Evolutionary conservation across 2,888 invertebrate genomes (phyloP), one percentile per base, ranked within the genome.

Genomic region (Dascillus cervinus): DNA sequence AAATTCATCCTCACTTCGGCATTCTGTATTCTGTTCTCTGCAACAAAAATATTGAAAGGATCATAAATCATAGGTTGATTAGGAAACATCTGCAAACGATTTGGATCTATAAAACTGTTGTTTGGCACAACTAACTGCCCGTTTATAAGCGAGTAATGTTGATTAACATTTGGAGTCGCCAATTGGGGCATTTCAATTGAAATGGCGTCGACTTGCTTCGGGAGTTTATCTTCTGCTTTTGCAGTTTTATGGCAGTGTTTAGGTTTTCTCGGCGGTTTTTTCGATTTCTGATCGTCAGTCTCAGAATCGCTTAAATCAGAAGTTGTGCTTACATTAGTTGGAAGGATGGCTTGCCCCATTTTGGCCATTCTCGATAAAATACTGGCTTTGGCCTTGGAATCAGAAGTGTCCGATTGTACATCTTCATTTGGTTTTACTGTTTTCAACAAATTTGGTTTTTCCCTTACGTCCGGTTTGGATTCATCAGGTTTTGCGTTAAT

Each of bases 1-100:
- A 81, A 62, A 42, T 73, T 71, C 61, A 79, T 69, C 40, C 79
- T 66, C n/a, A 81, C 58, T 56, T 82, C 81, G 4, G 75, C 68
- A 50, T 77, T 78, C 37, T 79, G 76, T 10, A 73, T 73, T 39
- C 79, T 62, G 31, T 71, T 71, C 58, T 79, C 79, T 2, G 73
- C 63, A 27, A 77, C 52, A 36, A 78, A 64, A 43, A 76, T 60
- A 41, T 71, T 71, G 22, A 74, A 52, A 39, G 66, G 66, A 23
- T 71, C 67, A 43, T 61, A 50, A 2, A 45, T 26, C 17, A 17
- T 17, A 17, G 17, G 17, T 17, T 6, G 4, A 17, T 6, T 6
- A 8, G 17, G 17, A 6, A 6, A 8, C 4, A 8, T 4, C 17
- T 17, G 17, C 4, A 6, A 17, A 6, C 5, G 5, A 17, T 8